A percentile compares a stretch with the other conserved stretches of the same genome.
Conservation (phyloP, 2,113 vertebrate genomes). For the Calidris pugnax region DNA sequence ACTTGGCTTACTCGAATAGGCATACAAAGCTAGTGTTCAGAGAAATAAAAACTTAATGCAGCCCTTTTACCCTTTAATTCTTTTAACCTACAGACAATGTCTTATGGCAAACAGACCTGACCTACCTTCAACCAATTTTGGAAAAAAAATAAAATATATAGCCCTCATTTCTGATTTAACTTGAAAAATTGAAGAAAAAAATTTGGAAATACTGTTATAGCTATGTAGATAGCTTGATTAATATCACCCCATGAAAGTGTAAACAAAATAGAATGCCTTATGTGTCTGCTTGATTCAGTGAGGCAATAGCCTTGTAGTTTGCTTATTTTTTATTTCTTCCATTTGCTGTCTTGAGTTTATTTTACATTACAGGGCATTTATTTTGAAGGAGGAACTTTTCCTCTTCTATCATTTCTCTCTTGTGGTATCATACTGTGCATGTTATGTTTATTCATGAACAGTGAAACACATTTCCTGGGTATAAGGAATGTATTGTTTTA, state of each 20-base stretch:
- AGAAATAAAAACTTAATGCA: neutral
- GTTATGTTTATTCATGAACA: slow-evolving; percentile 60
- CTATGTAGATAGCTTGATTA: slow-evolving; percentile 14
- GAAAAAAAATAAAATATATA: neutral
- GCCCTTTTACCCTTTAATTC: neutral
- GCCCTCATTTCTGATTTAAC: neutral
- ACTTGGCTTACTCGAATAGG: neutral
- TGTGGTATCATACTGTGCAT: slow-evolving; percentile 18
- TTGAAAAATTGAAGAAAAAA: neutral
- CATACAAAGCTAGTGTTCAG: neutral
- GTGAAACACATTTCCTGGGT: neutral
- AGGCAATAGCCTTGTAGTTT: slow-evolving; percentile 18
- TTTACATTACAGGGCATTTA: slow-evolving; percentile 37
- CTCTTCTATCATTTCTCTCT: slow-evolving; percentile 28
- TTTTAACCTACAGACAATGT: neutral
- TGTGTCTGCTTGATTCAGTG: neutral
- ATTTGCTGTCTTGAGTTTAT: slow-evolving; percentile 48
- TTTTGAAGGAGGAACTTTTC: slow-evolving; percentile 38
- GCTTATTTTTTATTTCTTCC: slow-evolving; percentile 52
- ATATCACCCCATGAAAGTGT: neutral
- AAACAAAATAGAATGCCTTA: neutral
- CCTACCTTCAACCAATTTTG: neutral
- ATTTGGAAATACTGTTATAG: neutral
- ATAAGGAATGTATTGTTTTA: slow-evolving; percentile 3
- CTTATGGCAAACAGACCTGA: neutral